These are phyloP conservation scores for Silurus lanzhouensis DNA, from an alignment of 2,797 vertebrate genomes.

Conservation along the genomic window DNA sequence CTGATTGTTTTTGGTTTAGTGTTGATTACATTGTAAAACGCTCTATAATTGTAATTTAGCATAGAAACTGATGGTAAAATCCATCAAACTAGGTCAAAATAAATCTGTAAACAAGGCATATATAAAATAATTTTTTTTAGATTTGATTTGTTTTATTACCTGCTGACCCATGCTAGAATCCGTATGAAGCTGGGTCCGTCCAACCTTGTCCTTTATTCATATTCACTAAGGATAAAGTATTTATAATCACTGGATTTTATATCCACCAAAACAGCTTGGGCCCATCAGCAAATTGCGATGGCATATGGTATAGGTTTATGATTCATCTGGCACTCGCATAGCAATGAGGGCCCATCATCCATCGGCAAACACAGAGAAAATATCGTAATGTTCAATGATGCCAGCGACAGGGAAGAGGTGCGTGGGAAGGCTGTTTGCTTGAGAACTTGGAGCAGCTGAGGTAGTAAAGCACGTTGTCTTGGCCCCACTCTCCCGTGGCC, in stretches of 20 bases:
- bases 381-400: constrained; percentile 74
- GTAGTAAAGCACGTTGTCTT: constrained; percentile 62
- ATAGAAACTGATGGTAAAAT: not conserved
- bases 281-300: constrained; percentile 98
- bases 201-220: constrained; percentile 66
- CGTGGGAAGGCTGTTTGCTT: constrained; percentile 68
- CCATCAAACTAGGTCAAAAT: not conserved
- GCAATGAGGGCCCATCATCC: constrained; percentile 86
- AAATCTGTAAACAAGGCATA: constrained; percentile 1
- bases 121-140: not conserved
- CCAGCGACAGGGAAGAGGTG: constrained; percentile 65
- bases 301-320: constrained; percentile 99
- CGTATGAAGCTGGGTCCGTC: constrained; percentile 67
- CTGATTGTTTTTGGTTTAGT: not conserved
- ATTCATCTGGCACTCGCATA: constrained; percentile 95
- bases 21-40: not conserved
- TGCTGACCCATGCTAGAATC: constrained; percentile 64
- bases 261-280: constrained; percentile 99
- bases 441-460: constrained; percentile 66
- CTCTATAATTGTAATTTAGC: not conserved
- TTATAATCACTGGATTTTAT: constrained; percentile 94
- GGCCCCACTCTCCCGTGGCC: constrained; percentile 49
- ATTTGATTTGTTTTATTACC: constrained; percentile 48
- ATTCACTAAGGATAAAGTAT: constrained; percentile 84
- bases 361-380: constrained; percentile 84